Percentiles rank a stretch among this genome's conserved stretches.
phyloP scores from a whole-genome alignment of 23 tunicate species.

The Oikopleura vanhoeffeni region DNA sequence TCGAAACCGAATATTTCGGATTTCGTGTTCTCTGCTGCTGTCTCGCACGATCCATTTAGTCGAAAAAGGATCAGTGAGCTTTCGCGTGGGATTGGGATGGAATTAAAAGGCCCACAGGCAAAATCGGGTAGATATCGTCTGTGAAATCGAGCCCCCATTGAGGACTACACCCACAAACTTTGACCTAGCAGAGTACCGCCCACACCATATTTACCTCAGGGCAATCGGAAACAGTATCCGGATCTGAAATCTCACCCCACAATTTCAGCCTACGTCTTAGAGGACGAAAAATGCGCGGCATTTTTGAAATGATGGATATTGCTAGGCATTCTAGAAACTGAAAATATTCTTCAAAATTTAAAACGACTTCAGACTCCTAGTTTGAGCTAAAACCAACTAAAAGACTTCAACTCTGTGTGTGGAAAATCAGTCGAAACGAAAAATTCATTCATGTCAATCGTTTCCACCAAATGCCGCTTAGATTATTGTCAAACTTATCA shows the following conservation, averaged over 20 bases:
- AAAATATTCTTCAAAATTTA: background rate
- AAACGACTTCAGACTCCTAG: background rate
- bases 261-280: background rate
- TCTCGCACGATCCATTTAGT: background rate
- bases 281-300: no score
- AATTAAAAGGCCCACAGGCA: background rate
- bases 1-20: background rate
- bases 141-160: conserved; percentile 7
- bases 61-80: background rate
- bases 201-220: no score
- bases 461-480: conserved; percentile 10
- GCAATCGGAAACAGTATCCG: no score
- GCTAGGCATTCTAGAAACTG: no score
- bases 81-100: background rate
- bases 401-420: background rate
- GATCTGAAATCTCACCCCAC: background rate
- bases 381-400: background rate
- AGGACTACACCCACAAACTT: background rate
- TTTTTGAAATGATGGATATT: no score
- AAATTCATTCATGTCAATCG: background rate
- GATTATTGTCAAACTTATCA: background rate
- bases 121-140: background rate
- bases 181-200: background rate
- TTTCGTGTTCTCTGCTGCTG: background rate
- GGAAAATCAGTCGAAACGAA: background rate